Conservation (phyloP, 2,888 invertebrate species). For the Caenorhabditis virilis region DNA sequence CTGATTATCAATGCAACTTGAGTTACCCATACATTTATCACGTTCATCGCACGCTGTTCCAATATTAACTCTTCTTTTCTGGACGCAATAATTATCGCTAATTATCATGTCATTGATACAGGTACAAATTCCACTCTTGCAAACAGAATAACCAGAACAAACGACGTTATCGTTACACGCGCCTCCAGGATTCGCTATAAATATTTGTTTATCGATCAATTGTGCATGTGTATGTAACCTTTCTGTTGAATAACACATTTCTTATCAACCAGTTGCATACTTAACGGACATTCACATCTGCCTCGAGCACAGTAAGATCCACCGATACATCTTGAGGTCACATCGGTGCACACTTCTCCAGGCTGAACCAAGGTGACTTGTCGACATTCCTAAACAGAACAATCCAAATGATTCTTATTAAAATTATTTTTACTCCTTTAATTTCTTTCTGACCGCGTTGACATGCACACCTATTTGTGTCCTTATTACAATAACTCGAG, state of each 20-base stretch:
- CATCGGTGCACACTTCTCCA: conserved; percentile 40
- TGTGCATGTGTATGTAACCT: conserved; percentile 6
- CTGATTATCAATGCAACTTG: conserved; percentile 54
- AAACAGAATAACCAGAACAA: conserved; percentile 58
- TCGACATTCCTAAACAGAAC: conserved; percentile 20
- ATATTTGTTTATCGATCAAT: neutral
- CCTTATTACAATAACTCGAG: conserved; percentile 54
- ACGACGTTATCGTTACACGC: conserved; percentile 38
- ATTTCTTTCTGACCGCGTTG: conserved; percentile 36
- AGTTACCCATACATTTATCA: conserved; percentile 57
- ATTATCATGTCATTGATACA: conserved; percentile 37
- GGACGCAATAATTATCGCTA: conserved; percentile 26
- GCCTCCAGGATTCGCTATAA: conserved; percentile 47
- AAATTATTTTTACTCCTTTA: conserved; percentile 18
- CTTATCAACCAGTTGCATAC: conserved; percentile 36
- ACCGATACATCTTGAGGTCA: conserved; percentile 40
- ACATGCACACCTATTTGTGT: conserved; percentile 50
- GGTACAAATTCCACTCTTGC: conserved; percentile 55
- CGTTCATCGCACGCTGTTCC: conserved; percentile 57
- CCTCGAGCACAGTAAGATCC: conserved; percentile 48
- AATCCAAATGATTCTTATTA: neutral
- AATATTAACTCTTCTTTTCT: conserved; percentile 50
- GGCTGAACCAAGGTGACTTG: conserved; percentile 30
- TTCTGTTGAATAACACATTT: conserved; percentile 43
- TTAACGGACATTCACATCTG: conserved; percentile 44